These are phyloP conservation scores for Conopomorpha cramerella DNA, from an alignment of 1,140 invertebrate genomes.

Conservation along the genomic window DNA sequence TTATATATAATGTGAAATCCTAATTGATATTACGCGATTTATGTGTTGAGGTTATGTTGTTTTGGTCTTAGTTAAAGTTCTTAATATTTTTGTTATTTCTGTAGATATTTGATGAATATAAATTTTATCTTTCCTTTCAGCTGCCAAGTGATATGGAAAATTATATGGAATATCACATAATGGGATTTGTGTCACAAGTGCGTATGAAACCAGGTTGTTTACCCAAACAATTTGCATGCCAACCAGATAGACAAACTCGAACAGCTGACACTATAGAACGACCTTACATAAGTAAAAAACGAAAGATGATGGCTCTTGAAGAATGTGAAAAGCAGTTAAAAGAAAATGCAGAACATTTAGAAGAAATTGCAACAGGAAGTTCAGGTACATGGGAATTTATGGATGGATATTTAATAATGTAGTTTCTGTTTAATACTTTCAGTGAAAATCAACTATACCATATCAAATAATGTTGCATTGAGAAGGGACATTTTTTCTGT, in stretches of 20 bases:
- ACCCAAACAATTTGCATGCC: slow-evolving; percentile 15
- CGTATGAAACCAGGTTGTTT: slow-evolving; percentile 16
- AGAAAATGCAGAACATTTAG: slow-evolving; percentile 1
- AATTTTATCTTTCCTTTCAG: slow-evolving; percentile 11
- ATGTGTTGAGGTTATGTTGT: not conserved
- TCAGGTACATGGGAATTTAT: not conserved
- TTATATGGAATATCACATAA: slow-evolving; percentile 19
- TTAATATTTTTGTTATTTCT: too few relatives aligned
- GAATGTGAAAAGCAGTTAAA: slow-evolving; percentile 2
- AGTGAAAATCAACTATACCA: not conserved
- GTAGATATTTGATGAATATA: too few relatives aligned
- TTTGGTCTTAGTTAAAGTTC: not conserved
- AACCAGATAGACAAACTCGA: slow-evolving; percentile 14
- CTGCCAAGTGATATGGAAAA: slow-evolving; percentile 25
- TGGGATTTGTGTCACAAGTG: slow-evolving; percentile 15
- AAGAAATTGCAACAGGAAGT: not conserved
- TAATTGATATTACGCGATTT: too few relatives aligned
- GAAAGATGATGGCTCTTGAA: slow-evolving; percentile 5
- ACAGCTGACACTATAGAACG: slow-evolving; percentile 5
- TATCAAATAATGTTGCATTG: not conserved
- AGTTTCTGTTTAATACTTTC: not conserved
- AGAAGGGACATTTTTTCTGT: not conserved
- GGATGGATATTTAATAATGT: not conserved
- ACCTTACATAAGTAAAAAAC: slow-evolving; percentile 5
- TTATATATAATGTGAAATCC: too few relatives aligned